These are phyloP conservation scores for Xiphias gladius DNA, from an alignment of 2,113 vertebrate species.

Conservation along the genomic window DNA sequence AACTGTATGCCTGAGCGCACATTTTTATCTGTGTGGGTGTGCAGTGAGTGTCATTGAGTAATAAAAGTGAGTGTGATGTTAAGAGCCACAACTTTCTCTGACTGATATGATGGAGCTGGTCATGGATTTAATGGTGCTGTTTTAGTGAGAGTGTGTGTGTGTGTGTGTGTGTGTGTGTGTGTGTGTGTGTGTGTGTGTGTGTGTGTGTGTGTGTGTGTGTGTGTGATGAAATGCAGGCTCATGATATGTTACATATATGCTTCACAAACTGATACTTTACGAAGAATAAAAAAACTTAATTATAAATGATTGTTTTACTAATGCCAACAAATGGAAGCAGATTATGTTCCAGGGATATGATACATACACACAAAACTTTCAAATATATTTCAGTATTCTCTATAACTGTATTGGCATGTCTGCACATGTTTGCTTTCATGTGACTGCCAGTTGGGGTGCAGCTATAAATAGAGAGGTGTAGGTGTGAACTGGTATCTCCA, in stretches of 20 bases:
- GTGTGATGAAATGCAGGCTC: neutral
- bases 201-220: too few relatives aligned
- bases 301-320: neutral
- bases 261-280: neutral
- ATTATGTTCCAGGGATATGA: neutral
- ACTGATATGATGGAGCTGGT: constrained; percentile 4
- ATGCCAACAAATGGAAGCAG: neutral
- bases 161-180: constrained; percentile 7
- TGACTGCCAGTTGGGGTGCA: neutral
- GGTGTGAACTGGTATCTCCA: constrained; percentile 42
- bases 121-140: constrained; percentile 7
- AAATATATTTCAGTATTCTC: neutral
- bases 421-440: constrained; percentile 25
- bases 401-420: constrained; percentile 1
- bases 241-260: too few relatives aligned
- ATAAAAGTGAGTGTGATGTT: constrained; percentile 20
- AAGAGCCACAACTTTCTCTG: neutral
- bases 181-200: too few relatives aligned
- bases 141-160: neutral
- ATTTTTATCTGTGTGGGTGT: constrained; percentile 11
- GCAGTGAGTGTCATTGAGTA: neutral
- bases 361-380: neutral
- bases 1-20: neutral
- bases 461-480: constrained; percentile 61
- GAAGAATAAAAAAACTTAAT: neutral